Base-by-base conservation (phyloP, 2,113 vertebrate species). In the Myrmophylax atrothorax region DNA sequence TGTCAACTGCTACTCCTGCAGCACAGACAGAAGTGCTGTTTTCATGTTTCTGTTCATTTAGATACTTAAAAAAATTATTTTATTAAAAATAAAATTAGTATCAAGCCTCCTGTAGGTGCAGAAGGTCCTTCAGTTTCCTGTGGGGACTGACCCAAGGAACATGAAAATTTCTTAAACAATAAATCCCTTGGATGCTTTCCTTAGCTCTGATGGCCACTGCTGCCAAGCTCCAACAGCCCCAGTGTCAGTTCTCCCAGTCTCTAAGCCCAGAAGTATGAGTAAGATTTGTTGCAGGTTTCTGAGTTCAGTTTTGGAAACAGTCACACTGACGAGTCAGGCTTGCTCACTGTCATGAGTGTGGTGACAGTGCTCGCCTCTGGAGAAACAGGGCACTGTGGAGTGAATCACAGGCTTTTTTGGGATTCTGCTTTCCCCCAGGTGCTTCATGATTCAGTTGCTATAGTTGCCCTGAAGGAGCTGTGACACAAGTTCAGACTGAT, bases 381-480 rank as follows among this genome's bases (percentile, higher is more conserved):
- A 95, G 92, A 74, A 96, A 63, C 8, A 73, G 91, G 87, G 75
- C 7, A 16, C 84, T 93, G 67, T 73, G 42, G 82, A 63, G 94
- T 97, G 97, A 98, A 88, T 98, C 97, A 97, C 58, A 75, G 84
- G 38, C 91, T 96, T 97, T 97, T 97, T 96, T 92, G 67, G 82
- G 76, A 79, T 84, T 94, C 70, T 70, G 14, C 14, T 95, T 97
- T 94, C 83, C 62, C 86, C 38, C 28, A 35, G 83, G 38, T 73
- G 26, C 92, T 95, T 96, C n/a, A 50, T 66, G 93, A 91, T 97
- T 96, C 93, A 93, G 77, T 93, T 89, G 70, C 60, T 93, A 31
- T 59, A 55, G 42, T 16, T 86, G 72, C 10, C 19, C 20, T 40
- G n/a, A 91, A 50, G 66, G 60, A 66, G 23, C 33, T 85, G n/a